phyloP scores from a whole-genome alignment of 2,113 vertebrate genomes.

The Indri indri region DNA sequence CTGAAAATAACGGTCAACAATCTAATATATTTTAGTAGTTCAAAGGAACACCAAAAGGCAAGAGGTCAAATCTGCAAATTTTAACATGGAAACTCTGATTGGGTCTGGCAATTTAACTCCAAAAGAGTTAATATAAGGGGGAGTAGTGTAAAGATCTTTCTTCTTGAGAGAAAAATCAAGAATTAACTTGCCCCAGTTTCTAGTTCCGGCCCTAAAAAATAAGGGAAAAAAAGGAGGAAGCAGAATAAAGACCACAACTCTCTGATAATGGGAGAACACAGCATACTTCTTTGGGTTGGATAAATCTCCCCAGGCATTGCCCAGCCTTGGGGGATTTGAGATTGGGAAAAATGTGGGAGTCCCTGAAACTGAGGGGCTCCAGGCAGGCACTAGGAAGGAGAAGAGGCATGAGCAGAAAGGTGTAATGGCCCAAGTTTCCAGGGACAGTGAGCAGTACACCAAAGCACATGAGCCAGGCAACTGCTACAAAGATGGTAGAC shows the following conservation, averaged over 20 bases:
- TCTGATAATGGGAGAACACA: neutral
- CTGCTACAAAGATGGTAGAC: neutral
- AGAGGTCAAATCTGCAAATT: neutral
- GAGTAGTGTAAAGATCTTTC: neutral
- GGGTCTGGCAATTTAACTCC: neutral
- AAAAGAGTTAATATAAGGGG: neutral
- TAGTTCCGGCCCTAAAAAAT: neutral
- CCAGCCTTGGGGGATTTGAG: neutral
- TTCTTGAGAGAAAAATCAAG: neutral
- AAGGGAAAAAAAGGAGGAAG: neutral
- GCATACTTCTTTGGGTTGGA: neutral
- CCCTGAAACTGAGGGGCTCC: neutral
- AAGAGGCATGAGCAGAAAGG: neutral
- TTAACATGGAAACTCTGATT: neutral
- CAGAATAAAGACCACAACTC: neutral
- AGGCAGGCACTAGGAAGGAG: neutral
- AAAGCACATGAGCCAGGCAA: neutral
- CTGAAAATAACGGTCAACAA: neutral
- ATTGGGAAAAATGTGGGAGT: neutral
- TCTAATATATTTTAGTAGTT: neutral
- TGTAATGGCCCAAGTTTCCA: too few species aligned
- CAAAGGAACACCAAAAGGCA: neutral
- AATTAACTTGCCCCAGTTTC: neutral
- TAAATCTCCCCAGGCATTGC: neutral
- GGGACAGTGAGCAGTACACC: rapidly evolving